Percentiles rank a stretch among this genome's conserved stretches.
These are phyloP conservation scores for Beroe ovata DNA, from an alignment of 37 sponge, comb jelly and placozoan genomes.

Conservation along the genomic window DNA sequence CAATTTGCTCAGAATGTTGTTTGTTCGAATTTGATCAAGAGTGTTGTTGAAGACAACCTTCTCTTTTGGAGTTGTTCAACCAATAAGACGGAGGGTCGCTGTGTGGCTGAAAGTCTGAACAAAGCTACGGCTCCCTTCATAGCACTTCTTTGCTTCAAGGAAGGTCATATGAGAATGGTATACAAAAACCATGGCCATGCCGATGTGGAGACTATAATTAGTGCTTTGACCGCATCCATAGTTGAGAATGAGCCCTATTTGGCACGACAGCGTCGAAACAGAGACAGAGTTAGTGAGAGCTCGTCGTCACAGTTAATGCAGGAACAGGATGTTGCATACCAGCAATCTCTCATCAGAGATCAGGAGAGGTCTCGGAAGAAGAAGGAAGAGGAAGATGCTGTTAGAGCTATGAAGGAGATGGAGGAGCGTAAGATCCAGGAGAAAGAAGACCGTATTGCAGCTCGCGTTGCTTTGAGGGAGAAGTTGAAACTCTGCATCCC, in stretches of 20 bases:
- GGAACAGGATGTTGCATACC: conserved; percentile 40
- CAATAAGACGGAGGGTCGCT: conserved; percentile 21
- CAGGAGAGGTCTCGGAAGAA: conserved; percentile 20
- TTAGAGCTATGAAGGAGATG: not conserved
- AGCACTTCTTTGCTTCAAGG: conserved; percentile 34
- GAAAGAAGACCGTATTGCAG: not conserved
- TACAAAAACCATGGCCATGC: conserved; percentile 51
- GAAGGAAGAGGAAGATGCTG: conserved; percentile 27
- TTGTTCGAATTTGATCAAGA: conserved; percentile 21
- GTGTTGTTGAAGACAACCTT: conserved; percentile 59
- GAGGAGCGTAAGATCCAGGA: not conserved
- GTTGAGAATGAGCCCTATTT: conserved; percentile 55
- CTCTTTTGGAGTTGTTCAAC: conserved; percentile 43
- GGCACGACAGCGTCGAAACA: conserved; percentile 17
- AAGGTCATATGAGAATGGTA: conserved; percentile 61
- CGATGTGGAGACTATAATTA: conserved; percentile 2
- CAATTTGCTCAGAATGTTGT: conserved; percentile 47
- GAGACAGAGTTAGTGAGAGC: conserved; percentile 35
- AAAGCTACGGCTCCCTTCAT: conserved; percentile 51
- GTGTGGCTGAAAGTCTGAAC: conserved; percentile 64
- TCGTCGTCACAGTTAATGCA: conserved; percentile 49
- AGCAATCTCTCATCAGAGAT: conserved; percentile 47
- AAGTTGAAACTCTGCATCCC: not conserved
- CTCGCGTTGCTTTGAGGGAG: not conserved
- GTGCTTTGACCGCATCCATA: conserved; percentile 1